phyloP scores from a whole-genome alignment of 1,140 invertebrate genomes.

The Sesamia nonagrioides region DNA sequence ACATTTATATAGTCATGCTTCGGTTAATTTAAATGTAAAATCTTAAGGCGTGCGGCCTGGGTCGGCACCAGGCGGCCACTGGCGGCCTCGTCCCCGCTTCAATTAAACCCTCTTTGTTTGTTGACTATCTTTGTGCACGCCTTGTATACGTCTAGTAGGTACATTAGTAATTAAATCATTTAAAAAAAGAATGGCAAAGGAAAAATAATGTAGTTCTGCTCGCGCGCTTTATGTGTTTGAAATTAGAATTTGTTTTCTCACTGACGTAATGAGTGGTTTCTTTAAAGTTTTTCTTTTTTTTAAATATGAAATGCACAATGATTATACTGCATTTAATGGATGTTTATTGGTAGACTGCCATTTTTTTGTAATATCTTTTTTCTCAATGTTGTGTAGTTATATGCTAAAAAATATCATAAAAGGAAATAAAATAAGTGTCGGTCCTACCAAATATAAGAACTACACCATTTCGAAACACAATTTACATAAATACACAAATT shows the following conservation, averaged over 20 bases:
- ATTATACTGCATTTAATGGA: no score
- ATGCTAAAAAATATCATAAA: no score
- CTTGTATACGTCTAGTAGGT: constrained; percentile 26
- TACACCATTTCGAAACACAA: constrained; percentile 49
- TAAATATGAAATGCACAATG: background rate
- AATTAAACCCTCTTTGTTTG: constrained; percentile 52
- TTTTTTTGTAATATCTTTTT: no score
- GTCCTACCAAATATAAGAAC: no score
- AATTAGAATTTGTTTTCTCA: constrained; percentile 11
- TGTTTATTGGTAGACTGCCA: no score
- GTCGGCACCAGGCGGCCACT: constrained; percentile 1
- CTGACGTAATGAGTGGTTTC: background rate
- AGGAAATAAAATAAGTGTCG: no score
- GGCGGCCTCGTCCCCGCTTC: constrained; percentile 20
- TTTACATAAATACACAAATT: background rate
- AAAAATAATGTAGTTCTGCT: constrained; percentile 16
- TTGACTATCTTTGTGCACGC: constrained; percentile 43
- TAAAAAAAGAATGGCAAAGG: constrained; percentile 55
- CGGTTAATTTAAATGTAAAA: constrained; percentile 53
- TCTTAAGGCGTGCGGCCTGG: constrained; percentile 43
- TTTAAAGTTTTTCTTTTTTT: background rate
- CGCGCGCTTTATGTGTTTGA: constrained; percentile 25
- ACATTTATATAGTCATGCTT: constrained; percentile 47
- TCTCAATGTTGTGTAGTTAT: no score
- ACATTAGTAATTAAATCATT: constrained; percentile 57